Percentiles rank a stretch among this genome's conserved stretches.
Evolutionary conservation across 2,113 vertebrate genomes (phyloP).

Genomic region (Mormoops blainvillei): DNA sequence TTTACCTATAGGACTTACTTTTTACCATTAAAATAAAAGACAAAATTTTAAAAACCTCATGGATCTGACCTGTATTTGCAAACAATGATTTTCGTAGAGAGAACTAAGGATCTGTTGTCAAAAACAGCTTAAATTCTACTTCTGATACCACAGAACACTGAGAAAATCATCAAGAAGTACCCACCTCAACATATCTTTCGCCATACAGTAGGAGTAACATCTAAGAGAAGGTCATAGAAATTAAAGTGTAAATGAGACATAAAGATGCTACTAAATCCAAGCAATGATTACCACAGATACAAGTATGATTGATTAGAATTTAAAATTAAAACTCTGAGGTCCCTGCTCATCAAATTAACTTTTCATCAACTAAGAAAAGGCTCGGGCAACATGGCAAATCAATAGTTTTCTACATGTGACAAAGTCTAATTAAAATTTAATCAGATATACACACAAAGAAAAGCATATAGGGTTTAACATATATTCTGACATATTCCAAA

Average conservation of each 20-base stretch:
- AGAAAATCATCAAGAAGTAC: neutral
- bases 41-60: neutral
- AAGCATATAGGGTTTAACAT: neutral
- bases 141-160: neutral
- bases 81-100: neutral
- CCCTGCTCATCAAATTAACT: constrained; percentile 1
- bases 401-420: neutral
- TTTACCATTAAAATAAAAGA: constrained; percentile 4
- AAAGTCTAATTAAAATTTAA: neutral
- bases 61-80: neutral
- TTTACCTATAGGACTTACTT: neutral
- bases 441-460: neutral
- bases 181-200: neutral
- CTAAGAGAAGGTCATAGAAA: neutral
- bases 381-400: neutral
- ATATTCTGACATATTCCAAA: constrained; percentile 29
- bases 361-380: neutral
- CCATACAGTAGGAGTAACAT: neutral
- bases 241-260: constrained; percentile 8
- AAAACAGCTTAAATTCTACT: neutral
- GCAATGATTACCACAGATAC: neutral
- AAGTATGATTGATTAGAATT: neutral
- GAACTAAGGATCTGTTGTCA: neutral
- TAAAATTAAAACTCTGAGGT: neutral
- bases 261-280: neutral